Evolutionary conservation across 1,140 invertebrate genomes (phyloP).

Genomic region (Aphaenogaster rudis): DNA sequence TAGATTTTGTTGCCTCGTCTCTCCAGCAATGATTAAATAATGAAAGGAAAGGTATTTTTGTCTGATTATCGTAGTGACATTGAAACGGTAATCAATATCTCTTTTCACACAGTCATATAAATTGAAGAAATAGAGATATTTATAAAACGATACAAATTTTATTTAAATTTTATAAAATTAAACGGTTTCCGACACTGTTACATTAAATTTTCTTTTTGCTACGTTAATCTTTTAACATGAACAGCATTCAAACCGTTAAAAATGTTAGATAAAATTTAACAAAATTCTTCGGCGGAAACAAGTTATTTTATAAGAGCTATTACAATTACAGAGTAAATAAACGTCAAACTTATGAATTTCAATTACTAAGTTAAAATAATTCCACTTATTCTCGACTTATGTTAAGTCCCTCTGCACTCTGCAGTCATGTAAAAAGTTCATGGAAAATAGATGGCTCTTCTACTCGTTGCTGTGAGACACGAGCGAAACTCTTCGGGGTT

Average conservation of each 20-base stretch:
- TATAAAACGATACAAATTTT: background rate
- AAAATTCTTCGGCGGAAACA: background rate
- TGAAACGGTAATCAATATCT: background rate
- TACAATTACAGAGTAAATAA: background rate
- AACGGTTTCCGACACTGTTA: background rate
- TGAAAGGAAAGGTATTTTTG: background rate
- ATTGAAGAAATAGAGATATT: background rate
- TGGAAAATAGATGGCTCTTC: constrained; percentile 28
- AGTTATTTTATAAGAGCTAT: constrained; percentile 1
- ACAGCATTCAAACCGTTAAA: background rate
- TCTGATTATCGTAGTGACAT: background rate
- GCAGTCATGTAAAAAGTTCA: constrained; percentile 17
- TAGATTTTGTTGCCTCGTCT: background rate
- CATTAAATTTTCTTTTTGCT: background rate
- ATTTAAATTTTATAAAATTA: background rate
- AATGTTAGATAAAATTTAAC: background rate
- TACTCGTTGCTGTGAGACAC: constrained; percentile 34
- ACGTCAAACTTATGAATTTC: constrained; percentile 4
- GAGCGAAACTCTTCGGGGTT: constrained; percentile 36
- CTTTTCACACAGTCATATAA: background rate
- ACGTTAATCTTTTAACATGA: background rate
- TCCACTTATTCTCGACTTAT: constrained; percentile 9
- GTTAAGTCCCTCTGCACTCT: background rate
- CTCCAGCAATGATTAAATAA: background rate
- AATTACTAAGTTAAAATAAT: constrained; percentile 14